A percentile compares a stretch with the other conserved stretches of the same genome.
phyloP scores from a whole-genome alignment of 2,797 vertebrate species.

The Phrynocephalus vlangalii region DNA sequence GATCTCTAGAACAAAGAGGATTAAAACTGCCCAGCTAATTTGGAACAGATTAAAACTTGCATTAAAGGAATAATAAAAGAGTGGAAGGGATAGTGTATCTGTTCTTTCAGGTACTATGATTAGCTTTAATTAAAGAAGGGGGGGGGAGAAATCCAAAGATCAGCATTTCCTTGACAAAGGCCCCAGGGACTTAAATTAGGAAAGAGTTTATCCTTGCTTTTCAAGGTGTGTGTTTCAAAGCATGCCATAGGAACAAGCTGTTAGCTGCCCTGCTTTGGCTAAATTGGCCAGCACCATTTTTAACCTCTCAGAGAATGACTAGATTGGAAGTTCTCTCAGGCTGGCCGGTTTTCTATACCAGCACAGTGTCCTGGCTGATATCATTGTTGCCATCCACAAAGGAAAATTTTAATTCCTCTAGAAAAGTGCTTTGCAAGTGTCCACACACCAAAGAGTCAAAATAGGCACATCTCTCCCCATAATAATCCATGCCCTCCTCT shows the following conservation, averaged over 20 bases:
- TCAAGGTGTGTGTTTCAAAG: conserved; percentile 1
- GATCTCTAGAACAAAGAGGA: conserved; percentile 27
- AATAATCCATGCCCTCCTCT: too few relatives aligned
- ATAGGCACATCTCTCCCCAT: too few relatives aligned
- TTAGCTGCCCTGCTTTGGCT: neutral
- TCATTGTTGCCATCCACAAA: too few relatives aligned
- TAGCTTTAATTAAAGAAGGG: conserved; percentile 7
- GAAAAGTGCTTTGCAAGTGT: too few relatives aligned
- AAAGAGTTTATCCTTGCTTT: neutral
- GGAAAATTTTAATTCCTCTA: too few relatives aligned
- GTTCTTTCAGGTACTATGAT: conserved; percentile 18
- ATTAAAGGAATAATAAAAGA: conserved; percentile 21
- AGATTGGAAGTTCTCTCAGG: too few relatives aligned
- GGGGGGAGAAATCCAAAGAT: neutral
- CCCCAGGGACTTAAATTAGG: neutral
- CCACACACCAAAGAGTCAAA: too few relatives aligned
- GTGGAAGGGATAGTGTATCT: neutral
- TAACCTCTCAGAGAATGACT: neutral
- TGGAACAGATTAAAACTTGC: conserved; percentile 13
- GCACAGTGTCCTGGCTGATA: too few relatives aligned
- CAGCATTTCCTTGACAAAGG: neutral
- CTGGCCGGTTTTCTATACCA: too few relatives aligned
- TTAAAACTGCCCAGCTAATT: conserved; percentile 6
- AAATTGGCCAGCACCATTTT: neutral
- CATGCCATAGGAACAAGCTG: neutral